These are phyloP conservation scores for Orbicella faveolata DNA, from an alignment of 64 coral and sea anemone genomes.

Conservation along the genomic window DNA sequence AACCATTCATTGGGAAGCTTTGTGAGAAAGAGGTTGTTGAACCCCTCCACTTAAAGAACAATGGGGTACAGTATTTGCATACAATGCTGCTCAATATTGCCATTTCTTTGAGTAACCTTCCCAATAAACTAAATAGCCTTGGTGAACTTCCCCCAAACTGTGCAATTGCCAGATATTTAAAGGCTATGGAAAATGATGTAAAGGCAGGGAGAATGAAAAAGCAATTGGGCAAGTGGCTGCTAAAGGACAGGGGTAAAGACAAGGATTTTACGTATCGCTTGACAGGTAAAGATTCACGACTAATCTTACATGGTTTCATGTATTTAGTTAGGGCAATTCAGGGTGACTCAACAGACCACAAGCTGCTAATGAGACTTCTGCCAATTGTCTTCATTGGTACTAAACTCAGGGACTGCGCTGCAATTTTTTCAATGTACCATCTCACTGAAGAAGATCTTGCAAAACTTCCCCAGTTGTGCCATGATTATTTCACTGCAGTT, in stretches of 20 bases:
- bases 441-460: conserved; percentile 16
- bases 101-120: too few species aligned
- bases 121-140: neutral
- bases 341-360: conserved; percentile 14
- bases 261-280: conserved; percentile 54
- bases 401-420: conserved; percentile 30
- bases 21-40: conserved; percentile 71
- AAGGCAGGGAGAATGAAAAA: conserved; percentile 63
- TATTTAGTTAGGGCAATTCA: conserved; percentile 36
- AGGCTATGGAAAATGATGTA: conserved; percentile 64
- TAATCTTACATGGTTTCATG: conserved; percentile 59
- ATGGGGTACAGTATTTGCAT: too few species aligned
- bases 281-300: conserved; percentile 46
- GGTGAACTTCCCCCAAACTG: conserved; percentile 38
- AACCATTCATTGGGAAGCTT: conserved; percentile 46
- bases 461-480: neutral
- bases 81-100: too few species aligned
- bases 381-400: conserved; percentile 47
- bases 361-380: conserved; percentile 31
- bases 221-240: conserved; percentile 52
- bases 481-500: conserved; percentile 52
- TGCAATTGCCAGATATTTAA: conserved; percentile 60
- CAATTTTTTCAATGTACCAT: conserved; percentile 58
- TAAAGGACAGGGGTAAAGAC: conserved; percentile 51
- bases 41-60: too few species aligned